Evolutionary conservation across 2,888 invertebrate genomes (phyloP).

Genomic region (Brachyopa scutellaris): DNA sequence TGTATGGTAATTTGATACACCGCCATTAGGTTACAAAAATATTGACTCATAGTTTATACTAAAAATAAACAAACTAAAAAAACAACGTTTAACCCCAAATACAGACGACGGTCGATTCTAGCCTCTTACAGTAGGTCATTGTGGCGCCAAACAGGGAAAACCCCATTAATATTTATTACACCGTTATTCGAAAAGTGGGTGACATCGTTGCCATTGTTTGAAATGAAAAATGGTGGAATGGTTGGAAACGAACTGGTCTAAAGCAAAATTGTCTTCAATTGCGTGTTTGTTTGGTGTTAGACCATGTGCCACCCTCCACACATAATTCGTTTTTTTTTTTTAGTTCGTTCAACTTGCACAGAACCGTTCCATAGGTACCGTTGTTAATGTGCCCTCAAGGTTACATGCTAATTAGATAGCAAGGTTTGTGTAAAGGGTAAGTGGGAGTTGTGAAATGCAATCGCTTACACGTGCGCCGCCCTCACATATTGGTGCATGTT

Average conservation of each 20-base stretch:
- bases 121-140: conserved; percentile 56
- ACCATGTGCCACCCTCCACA: conserved; percentile 12
- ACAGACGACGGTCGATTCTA: not conserved
- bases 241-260: not conserved
- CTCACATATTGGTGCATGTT: not conserved
- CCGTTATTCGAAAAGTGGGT: conserved; percentile 27
- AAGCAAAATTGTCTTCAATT: conserved; percentile 26
- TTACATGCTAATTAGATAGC: conserved; percentile 26
- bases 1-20: conserved; percentile 19
- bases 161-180: conserved; percentile 51
- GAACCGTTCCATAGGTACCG: not conserved
- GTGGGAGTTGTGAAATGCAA: conserved; percentile 15
- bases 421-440: not conserved
- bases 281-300: conserved; percentile 48
- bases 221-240: not conserved
- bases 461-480: not conserved
- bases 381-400: conserved; percentile 26
- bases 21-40: conserved; percentile 22
- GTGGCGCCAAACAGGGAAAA: conserved; percentile 64
- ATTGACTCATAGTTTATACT: conserved; percentile 25
- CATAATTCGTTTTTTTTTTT: not conserved
- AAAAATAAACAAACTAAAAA: too few species aligned
- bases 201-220: not conserved
- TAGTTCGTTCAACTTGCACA: conserved; percentile 10
- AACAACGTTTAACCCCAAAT: not conserved